Evolutionary conservation across 1,140 invertebrate genomes (phyloP).

Genomic region (Phenacoccus solenopsis): DNA sequence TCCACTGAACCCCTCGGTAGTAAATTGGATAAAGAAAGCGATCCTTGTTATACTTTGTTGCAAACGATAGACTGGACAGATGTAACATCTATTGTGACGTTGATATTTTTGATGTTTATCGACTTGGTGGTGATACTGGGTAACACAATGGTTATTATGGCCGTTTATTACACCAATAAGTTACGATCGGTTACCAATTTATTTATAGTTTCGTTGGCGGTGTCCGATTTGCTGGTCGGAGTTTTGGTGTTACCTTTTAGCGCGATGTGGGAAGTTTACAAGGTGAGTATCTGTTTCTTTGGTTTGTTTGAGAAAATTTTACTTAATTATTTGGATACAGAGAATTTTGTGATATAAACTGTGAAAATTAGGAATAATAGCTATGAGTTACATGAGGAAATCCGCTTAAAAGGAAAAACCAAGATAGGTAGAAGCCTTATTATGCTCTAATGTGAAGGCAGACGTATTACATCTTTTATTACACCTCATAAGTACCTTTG

Average conservation of each 20-base stretch:
- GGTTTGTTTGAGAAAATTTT: not conserved
- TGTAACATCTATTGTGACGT: constrained; percentile 52
- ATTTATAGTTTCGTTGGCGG: constrained; percentile 86
- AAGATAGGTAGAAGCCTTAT: no score
- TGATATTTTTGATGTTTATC: constrained; percentile 64
- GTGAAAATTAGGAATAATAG: no score
- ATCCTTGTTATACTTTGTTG: constrained; percentile 50
- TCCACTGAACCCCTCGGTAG: not conserved
- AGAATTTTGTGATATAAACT: no score
- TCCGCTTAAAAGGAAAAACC: no score
- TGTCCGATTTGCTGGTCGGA: constrained; percentile 83
- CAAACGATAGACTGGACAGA: constrained; percentile 64
- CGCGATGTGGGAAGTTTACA: constrained; percentile 76
- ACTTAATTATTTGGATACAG: no score
- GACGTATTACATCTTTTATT: no score
- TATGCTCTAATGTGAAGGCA: no score
- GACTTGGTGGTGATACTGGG: constrained; percentile 76
- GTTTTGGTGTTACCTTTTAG: constrained; percentile 82
- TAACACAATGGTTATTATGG: constrained; percentile 82
- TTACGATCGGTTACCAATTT: constrained; percentile 85
- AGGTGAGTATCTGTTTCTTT: constrained; percentile 40
- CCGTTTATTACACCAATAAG: constrained; percentile 76
- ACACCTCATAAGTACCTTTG: no score
- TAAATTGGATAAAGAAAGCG: not conserved
- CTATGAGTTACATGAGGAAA: no score